Base-by-base conservation (phyloP, 1,140 invertebrate species). In the Scaptomyza hsui region DNA sequence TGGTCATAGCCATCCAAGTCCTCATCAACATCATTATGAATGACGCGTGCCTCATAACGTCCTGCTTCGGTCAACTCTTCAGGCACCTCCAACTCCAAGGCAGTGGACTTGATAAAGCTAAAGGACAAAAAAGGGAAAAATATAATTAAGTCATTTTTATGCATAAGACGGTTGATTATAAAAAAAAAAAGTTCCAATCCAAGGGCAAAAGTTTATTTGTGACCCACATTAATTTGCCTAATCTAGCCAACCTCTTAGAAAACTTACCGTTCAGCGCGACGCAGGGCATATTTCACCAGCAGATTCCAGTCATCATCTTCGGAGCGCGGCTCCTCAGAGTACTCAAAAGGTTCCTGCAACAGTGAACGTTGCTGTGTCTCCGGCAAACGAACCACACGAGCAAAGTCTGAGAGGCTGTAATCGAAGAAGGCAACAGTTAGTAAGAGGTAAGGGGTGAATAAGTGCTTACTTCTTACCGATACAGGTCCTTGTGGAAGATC, bases 1-100 rank as follows among this genome's bases (percentile, higher is more conserved):
- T 97, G 96, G 71, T 96, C 95, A 61, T 96, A 93, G 1, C 95
- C 93, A 79, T 96, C 95, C 3, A 97, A 94, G 91, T 97, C 96
- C 77, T 95, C 94, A 45, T 95, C 94, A 68, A 97, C 96, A 80
- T 96, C 95, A 70, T 96, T 95, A 26, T 89, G 89, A 16, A 97
- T 92, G 89, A 97, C 96, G 65, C 95, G 93, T 1, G 96, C 95
- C 1, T 95, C 93, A 72, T 96, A 96, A 19, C 94, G 92, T 10
- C 95, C 94, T 3, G 94, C 94, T 41, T 95, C 94, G 2, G 94
- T 95, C 1, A 95, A 92, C 53, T 95, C 94, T 21, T 94, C 93
- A 41, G 95, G 94, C 53, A 96, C 92, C 29, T 94, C 92, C 21
- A 96, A 91, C 92, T 96, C 95, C 59, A 96, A 91, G 3, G 95